Evolutionary conservation across 2,888 invertebrate species (phyloP).

Genomic region (Amphiduros pacificus): DNA sequence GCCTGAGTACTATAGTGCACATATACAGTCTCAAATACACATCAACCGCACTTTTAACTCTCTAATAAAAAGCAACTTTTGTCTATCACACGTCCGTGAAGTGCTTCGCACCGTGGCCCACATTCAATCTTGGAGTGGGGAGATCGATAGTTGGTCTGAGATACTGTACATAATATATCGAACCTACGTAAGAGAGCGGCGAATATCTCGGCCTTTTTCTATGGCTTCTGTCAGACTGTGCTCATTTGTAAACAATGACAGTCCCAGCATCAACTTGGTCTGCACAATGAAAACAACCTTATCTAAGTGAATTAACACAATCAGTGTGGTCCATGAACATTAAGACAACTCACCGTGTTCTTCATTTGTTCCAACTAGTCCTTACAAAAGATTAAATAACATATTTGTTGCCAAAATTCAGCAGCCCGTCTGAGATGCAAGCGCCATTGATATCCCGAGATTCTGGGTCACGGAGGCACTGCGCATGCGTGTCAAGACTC

Average conservation of each 20-base stretch:
- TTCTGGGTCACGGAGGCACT: neutral
- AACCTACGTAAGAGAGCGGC: too few species aligned
- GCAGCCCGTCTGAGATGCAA: neutral
- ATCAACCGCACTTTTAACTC: too few species aligned
- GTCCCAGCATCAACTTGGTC: neutral
- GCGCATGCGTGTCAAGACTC: slow-evolving; percentile 3
- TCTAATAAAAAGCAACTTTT: too few species aligned
- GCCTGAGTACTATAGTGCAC: too few species aligned
- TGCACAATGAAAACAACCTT: neutral
- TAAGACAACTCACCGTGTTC: neutral
- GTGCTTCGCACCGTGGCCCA: too few species aligned
- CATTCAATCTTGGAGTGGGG: too few species aligned
- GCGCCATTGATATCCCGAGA: slow-evolving; percentile 12
- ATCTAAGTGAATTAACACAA: neutral
- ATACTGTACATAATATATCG: too few species aligned
- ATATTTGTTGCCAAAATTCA: slow-evolving; percentile 1
- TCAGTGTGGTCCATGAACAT: neutral
- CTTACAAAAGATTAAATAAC: neutral
- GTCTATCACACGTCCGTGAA: too few species aligned
- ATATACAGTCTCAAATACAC: too few species aligned
- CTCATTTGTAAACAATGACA: slow-evolving; percentile 12
- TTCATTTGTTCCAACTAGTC: neutral
- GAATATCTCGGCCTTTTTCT: too few species aligned
- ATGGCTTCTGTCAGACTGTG: too few species aligned
- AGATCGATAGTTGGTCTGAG: too few species aligned